Conservation (phyloP, 2,113 vertebrate species). For the Ploceus nigricollis region DNA sequence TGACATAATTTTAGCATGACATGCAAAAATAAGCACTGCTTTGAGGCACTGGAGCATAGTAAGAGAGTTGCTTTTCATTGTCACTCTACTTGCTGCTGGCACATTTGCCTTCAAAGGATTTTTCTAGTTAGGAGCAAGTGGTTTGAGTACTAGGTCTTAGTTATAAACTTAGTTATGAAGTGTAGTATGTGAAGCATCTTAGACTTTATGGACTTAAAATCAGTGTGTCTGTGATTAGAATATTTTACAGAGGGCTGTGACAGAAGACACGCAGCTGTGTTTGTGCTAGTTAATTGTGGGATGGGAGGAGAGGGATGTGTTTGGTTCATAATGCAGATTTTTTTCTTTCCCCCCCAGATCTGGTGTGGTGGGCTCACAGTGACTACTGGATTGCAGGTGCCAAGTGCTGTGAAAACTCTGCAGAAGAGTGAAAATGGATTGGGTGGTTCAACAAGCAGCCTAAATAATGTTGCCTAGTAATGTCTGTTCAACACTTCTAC, state of each 20-base stretch:
- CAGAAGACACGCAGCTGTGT: not conserved
- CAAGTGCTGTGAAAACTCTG: slow-evolving; percentile 83
- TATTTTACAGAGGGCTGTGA: not conserved
- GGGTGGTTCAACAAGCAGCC: slow-evolving; percentile 77
- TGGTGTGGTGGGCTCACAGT: slow-evolving; percentile 90
- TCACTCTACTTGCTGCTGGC: not conserved
- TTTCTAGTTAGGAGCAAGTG: not conserved
- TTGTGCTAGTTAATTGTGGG: not conserved
- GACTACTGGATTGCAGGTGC: slow-evolving; percentile 88
- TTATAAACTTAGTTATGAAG: not conserved
- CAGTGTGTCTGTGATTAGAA: not conserved
- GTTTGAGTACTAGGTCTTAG: not conserved
- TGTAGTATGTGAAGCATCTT: not conserved
- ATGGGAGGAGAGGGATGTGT: not conserved
- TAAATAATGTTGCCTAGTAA: slow-evolving; percentile 80
- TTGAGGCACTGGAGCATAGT: not conserved
- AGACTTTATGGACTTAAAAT: not conserved
- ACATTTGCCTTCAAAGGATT: not conserved
- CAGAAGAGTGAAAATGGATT: slow-evolving; percentile 83
- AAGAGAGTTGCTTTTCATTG: not conserved
- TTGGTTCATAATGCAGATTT: not conserved
- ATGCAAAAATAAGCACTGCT: not conserved
- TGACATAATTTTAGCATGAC: not conserved
- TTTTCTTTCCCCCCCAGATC: slow-evolving; percentile 69
- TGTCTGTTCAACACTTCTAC: not conserved